Evolutionary conservation across 1,140 invertebrate species (phyloP).

Genomic region (Ostrea denselamellosa): DNA sequence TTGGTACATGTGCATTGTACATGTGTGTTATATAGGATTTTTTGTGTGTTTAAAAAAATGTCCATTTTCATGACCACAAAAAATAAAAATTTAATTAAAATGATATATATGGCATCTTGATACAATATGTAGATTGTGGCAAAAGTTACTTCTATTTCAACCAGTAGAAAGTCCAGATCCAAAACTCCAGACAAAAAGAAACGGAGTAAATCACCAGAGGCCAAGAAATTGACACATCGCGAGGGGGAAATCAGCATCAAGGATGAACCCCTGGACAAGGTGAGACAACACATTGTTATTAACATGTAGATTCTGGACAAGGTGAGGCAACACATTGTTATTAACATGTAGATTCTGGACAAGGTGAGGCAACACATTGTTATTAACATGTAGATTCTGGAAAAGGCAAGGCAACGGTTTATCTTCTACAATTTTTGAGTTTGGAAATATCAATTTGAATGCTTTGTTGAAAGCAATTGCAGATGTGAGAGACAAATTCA

Average conservation of each 20-base stretch:
- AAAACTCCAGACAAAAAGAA: slow-evolving; percentile 59
- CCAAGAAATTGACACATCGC: slow-evolving; percentile 53
- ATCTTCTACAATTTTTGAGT: too few relatives aligned
- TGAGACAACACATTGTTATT: slow-evolving; percentile 41
- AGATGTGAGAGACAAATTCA: too few relatives aligned
- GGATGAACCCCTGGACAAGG: slow-evolving; percentile 77
- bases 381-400: slow-evolving; percentile 43
- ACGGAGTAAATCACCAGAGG: slow-evolving; percentile 59
- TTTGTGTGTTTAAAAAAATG: neutral
- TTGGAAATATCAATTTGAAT: too few relatives aligned
- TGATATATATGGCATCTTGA: too few relatives aligned
- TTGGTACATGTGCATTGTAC: too few relatives aligned
- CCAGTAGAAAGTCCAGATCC: slow-evolving; percentile 48
- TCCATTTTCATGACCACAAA: neutral
- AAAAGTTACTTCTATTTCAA: too few relatives aligned
- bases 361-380: slow-evolving; percentile 63
- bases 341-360: slow-evolving; percentile 53
- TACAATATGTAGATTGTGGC: too few relatives aligned
- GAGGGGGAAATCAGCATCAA: slow-evolving; percentile 73
- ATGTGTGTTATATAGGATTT: neutral
- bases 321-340: slow-evolving; percentile 54
- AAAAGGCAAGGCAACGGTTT: slow-evolving; percentile 71
- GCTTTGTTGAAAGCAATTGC: too few relatives aligned
- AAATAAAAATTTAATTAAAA: neutral
- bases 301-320: slow-evolving; percentile 63